Base-by-base conservation (phyloP, 2,888 invertebrate species). In the Drosophila glabriapex region DNA sequence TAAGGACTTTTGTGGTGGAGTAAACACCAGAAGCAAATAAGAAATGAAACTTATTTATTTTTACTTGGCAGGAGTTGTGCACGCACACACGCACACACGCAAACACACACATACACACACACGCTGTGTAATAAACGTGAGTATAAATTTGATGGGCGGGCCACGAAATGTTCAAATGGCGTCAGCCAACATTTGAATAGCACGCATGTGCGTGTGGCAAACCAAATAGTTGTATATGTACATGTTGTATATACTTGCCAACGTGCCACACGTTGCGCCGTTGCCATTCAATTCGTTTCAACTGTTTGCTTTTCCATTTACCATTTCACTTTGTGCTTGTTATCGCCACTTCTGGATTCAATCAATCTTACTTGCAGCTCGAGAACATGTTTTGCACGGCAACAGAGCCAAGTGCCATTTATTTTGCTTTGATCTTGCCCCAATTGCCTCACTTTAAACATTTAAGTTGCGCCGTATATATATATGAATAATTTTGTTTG, bases 311-410 rank as follows among this genome's bases (percentile, higher is more conserved):
- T 87, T 89, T 82, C 63, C 90, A 89, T 82, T 89, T 84, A 79
- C 77, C 91, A 84, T 84, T 91, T 84, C 73, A 82, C 85, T 79
- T 84, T 77, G 82, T 62, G 83, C 90, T 85, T 87, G 78, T 89
- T 87, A 90, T 91, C 85, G 91, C 80, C 91, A 87, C 90, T 87
- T 90, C 85, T 85, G 78, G 68, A 84, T 90, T 85, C 87, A 89
- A 87, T 87, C 87, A 91, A 91, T 87, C 87, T 90, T 90, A 68
- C 75, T 75, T 73, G 73, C 76, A 71, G 71, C 77, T 74, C 63
- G 68, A 63, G 5, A 76, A 74, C 78, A 83, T 69, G 73, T 73
- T 71, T 73, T 63, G 64, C 81, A 76, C 73, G 74, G 74, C 80
- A 74, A 22, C 67, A 72, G 67, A 66, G 72, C 43, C 68, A 78